Base-by-base conservation (phyloP, 1,140 invertebrate genomes). In the Lasioglossum baleicum region DNA sequence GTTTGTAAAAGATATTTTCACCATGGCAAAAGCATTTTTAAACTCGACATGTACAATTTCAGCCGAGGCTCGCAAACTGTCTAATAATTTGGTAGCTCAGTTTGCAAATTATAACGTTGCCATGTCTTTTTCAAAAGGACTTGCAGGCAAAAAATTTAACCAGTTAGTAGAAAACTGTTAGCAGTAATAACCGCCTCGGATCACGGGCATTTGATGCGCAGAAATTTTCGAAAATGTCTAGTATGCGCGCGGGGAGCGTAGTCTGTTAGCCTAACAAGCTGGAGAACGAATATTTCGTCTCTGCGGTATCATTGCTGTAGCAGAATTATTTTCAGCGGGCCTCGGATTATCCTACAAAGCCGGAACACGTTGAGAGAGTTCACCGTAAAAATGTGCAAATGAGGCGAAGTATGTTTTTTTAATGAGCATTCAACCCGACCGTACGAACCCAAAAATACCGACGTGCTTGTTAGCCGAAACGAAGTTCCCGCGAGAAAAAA, bases 341-440 rank as follows among this genome's bases (percentile, higher is more conserved):
- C 15, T n/a, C 40, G 5, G 17, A 42, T 68, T 75, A 68, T 60
- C 63, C 64, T 15, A 44, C 64, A 67, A 60, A 75, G 53, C 26
- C 64, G 5, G 53, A 44, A 67, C 71, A 67, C 71, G 64, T 74
- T 51, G 60, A 75, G 77, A 80, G 73, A 80, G 61, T 80, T 80
- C 17, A 66, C 31, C 42, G 63, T 67, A 75, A 74, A 75, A 60
- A 72, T 61, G 71, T 20, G 40, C 51, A 26, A 80, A 74, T 40
- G 71, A 67, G 77, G 63, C 42, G 26, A 61, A 44, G 13, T 22
- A 31, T 61, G 66, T 77, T 67, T 63, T 53, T 63, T 77, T 64
- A 77, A 77, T 70, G 75, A 77, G 67, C 56, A 70, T 70, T 77
- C 75, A 70, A 56, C 53, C 48, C 66, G 56, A 20, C 22, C 26